Conservation (phyloP, 2,888 invertebrate species). For the Hirtodrosophila alboralis region DNA sequence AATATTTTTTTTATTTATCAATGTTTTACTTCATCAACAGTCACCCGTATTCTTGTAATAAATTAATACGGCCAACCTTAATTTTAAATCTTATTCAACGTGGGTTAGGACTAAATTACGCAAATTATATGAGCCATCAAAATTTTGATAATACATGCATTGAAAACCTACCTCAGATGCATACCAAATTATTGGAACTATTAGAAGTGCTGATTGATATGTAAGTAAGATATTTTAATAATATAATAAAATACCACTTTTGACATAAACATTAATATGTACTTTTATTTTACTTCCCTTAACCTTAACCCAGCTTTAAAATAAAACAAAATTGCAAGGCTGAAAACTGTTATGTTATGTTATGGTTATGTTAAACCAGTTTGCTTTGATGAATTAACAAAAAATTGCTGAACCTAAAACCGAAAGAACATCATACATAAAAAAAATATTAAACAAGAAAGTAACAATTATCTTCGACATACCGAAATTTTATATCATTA, state of each 20-base stretch:
- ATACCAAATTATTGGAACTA: slow-evolving; percentile 50
- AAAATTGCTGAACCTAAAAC: no score
- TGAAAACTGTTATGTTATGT: no score
- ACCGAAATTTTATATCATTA: no score
- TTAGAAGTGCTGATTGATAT: slow-evolving; percentile 47
- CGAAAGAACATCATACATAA: no score
- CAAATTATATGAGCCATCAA: slow-evolving; percentile 6
- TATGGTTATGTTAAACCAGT: no score
- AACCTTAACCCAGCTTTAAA: no score
- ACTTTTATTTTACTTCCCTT: no score
- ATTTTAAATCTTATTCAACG: slow-evolving; percentile 48
- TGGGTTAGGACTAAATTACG: slow-evolving; percentile 29
- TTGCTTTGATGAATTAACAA: no score
- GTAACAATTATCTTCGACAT: no score
- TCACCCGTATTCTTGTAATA: slow-evolving; percentile 40
- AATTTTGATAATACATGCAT: slow-evolving; percentile 40
- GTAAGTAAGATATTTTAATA: slow-evolving; percentile 40
- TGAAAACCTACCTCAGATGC: slow-evolving; percentile 39
- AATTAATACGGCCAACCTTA: slow-evolving; percentile 33
- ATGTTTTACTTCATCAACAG: slow-evolving; percentile 19
- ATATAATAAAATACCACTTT: not conserved
- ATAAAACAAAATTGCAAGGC: no score
- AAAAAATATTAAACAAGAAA: no score
- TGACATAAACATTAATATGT: no score
- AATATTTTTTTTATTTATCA: not conserved